These are phyloP conservation scores for Elaphurus davidianus DNA, from an alignment of 2,113 vertebrate genomes.

Conservation along the genomic window DNA sequence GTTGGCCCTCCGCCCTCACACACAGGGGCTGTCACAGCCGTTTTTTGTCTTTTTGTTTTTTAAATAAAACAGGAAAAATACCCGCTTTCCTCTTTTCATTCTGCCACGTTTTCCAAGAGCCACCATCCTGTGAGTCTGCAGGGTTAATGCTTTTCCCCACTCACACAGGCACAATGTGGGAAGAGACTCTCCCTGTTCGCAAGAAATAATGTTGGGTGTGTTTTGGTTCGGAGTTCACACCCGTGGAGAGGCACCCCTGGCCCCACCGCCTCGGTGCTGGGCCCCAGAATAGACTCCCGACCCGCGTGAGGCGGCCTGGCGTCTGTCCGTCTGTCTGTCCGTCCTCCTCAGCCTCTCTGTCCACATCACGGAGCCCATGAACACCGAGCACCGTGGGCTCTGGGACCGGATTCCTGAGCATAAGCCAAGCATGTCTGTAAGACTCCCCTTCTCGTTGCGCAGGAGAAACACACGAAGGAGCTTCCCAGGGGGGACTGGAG, in stretches of 20 bases:
- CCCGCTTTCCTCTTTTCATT: not conserved
- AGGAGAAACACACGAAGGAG: not conserved
- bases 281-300: not conserved
- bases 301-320: accelerated
- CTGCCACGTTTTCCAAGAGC: not conserved
- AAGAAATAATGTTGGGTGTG: not conserved
- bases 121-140: not conserved
- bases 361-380: accelerated
- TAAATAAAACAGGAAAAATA: not conserved
- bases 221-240: not conserved
- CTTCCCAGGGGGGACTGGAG: accelerated
- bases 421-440: not conserved
- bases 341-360: accelerated
- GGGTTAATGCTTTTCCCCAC: not conserved
- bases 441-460: accelerated
- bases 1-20: accelerated
- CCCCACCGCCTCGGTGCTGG: accelerated
- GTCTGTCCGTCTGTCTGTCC: accelerated
- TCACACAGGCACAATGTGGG: not conserved
- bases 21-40: not conserved
- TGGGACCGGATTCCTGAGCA: not conserved
- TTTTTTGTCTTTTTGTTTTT: not conserved
- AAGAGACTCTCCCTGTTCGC: not conserved
- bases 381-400: accelerated
- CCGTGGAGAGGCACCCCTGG: accelerated